Evolutionary conservation across 1,140 invertebrate genomes (phyloP).

Genomic region (Bombus cullumanus): DNA sequence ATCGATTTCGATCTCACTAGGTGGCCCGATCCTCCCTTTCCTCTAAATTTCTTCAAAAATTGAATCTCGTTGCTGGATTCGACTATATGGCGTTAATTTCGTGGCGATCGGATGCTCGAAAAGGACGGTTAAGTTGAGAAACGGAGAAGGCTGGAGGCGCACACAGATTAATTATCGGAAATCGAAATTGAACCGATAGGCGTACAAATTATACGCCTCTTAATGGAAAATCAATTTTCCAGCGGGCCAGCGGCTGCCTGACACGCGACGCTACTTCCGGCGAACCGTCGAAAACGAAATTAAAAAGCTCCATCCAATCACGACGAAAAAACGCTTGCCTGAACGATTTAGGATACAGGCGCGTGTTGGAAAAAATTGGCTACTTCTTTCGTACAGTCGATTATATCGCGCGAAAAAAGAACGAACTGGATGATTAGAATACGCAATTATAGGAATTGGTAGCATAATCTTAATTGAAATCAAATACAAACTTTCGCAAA

Average conservation of each 20-base stretch:
- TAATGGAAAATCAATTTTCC: constrained; percentile 46
- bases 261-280: constrained; percentile 27
- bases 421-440: background rate
- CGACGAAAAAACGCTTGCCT: constrained; percentile 2
- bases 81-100: constrained; percentile 22
- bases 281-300: constrained; percentile 45
- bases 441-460: background rate
- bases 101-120: background rate
- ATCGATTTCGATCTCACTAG: background rate
- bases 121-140: background rate
- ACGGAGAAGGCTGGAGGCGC: background rate
- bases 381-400: background rate
- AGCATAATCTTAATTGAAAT: too few relatives aligned
- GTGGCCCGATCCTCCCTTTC: background rate
- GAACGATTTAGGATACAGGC: constrained; percentile 20
- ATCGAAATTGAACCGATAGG: constrained; percentile 42
- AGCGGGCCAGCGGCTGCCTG: background rate
- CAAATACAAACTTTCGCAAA: too few relatives aligned
- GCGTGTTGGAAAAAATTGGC: constrained; percentile 35
- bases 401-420: background rate
- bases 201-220: constrained; percentile 39
- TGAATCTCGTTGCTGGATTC: background rate
- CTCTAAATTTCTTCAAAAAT: background rate
- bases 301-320: constrained; percentile 44
- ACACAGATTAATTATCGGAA: constrained; percentile 48